A percentile compares a stretch with the other conserved stretches of the same genome.
Evolutionary conservation across 53 echinoderm and acorn worm genomes (phyloP).

Genomic region (Echinarachnius parma): DNA sequence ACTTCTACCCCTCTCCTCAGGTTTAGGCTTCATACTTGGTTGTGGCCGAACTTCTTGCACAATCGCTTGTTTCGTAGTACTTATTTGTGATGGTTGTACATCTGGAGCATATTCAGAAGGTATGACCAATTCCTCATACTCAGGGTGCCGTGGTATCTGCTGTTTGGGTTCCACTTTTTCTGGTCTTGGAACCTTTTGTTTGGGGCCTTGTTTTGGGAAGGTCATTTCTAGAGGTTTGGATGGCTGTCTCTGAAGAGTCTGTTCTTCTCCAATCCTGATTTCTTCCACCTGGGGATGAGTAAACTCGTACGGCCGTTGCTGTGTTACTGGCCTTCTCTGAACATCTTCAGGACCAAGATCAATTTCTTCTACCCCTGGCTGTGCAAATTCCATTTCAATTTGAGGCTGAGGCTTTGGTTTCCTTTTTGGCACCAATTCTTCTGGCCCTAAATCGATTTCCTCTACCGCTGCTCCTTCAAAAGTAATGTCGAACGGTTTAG

Average conservation of each 20-base stretch:
- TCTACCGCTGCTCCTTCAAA: conserved; percentile 43
- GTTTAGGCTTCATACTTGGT: conserved; percentile 17
- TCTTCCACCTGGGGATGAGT: background rate
- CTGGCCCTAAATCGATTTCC: conserved; percentile 17
- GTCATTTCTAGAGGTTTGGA: conserved; percentile 21
- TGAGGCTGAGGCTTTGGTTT: conserved; percentile 42
- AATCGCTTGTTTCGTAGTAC: conserved; percentile 20
- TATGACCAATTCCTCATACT: conserved; percentile 59
- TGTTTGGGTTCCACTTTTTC: conserved; percentile 3
- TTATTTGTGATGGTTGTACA: conserved; percentile 17
- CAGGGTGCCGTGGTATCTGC: conserved; percentile 43
- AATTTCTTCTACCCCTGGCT: conserved; percentile 25
- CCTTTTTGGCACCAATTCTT: conserved; percentile 11
- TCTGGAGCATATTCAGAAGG: conserved; percentile 45
- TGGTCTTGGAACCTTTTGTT: conserved; percentile 8
- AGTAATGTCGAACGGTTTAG: conserved; percentile 53
- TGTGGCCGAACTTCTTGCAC: conserved; percentile 42
- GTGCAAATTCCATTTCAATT: conserved; percentile 54
- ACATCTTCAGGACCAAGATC: conserved; percentile 23
- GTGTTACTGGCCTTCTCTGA: background rate
- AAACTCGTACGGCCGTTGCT: conserved; percentile 15
- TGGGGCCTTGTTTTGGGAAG: background rate
- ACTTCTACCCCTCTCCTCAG: conserved; percentile 33
- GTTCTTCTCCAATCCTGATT: background rate
- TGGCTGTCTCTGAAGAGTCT: conserved; percentile 12